phyloP scores from a whole-genome alignment of 2,113 vertebrate species.

The Proteles cristata region DNA sequence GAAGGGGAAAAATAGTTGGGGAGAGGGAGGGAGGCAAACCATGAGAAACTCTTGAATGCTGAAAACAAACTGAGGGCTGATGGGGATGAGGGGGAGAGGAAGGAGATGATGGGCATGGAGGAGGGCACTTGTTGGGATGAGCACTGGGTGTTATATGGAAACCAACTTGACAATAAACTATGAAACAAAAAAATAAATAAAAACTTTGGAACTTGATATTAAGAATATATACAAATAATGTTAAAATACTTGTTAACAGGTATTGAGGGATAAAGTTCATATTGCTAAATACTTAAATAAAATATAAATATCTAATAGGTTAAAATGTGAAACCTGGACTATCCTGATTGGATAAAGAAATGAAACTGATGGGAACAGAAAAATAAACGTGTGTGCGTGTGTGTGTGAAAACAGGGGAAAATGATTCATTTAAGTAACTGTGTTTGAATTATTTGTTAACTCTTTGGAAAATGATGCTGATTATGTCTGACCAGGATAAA shows the following conservation, averaged over 20 bases:
- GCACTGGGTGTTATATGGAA: no score
- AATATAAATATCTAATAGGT: background rate
- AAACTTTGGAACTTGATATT: background rate
- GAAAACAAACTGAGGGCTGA: no score
- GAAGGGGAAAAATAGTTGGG: no score
- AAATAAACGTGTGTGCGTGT: background rate
- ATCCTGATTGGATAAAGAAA: background rate
- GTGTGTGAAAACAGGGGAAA: background rate
- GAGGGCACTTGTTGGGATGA: no score
- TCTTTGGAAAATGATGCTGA: background rate
- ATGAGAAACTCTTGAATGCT: no score
- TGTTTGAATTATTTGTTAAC: background rate
- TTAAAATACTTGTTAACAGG: background rate
- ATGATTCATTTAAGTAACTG: background rate
- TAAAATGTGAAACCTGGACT: background rate
- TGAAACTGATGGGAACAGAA: background rate
- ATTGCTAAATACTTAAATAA: background rate
- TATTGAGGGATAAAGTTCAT: background rate
- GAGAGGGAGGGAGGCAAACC: no score
- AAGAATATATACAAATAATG: background rate
- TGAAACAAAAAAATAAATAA: no score
- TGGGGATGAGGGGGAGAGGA: no score
- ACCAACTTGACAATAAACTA: no score
- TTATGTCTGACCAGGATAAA: background rate
- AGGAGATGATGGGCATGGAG: no score